phyloP scores from a whole-genome alignment of 2,888 invertebrate species.

The Chloroclystis v-ata region DNA sequence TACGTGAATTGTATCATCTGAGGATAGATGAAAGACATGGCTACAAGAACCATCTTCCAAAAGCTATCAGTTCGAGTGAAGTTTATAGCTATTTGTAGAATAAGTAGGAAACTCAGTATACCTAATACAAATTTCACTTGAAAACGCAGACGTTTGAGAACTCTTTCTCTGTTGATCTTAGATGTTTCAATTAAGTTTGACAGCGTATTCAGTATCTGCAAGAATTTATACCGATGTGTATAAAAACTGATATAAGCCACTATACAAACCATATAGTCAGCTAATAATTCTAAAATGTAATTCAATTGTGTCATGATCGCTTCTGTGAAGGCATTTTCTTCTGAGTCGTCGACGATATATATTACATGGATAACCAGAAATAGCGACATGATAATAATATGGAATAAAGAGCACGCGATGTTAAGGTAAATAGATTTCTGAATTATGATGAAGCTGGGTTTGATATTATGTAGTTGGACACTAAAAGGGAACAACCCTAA shows the following conservation, averaged over 20 bases:
- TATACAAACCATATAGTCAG: conserved; percentile 36
- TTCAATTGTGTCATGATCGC: conserved; percentile 53
- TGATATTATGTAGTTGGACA: conserved; percentile 34
- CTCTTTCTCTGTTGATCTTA: conserved; percentile 30
- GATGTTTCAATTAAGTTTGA: conserved; percentile 38
- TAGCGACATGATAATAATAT: conserved; percentile 36
- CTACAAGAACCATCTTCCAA: conserved; percentile 54
- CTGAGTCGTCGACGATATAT: conserved; percentile 36
- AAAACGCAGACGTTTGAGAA: conserved; percentile 37
- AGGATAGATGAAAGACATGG: conserved; percentile 47
- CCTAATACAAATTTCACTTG: conserved; percentile 38
- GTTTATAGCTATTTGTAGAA: conserved; percentile 46
- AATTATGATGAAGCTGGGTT: conserved; percentile 35
- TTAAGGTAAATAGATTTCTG: conserved; percentile 54
- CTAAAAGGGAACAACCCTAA: conserved; percentile 48
- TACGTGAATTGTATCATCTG: conserved; percentile 54
- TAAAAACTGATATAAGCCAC: conserved; percentile 47
- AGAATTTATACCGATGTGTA: conserved; percentile 42
- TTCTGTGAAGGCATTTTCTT: conserved; percentile 40
- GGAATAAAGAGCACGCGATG: conserved; percentile 40
- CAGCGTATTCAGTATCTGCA: conserved; percentile 50
- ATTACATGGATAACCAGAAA: conserved; percentile 47
- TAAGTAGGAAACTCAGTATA: conserved; percentile 30
- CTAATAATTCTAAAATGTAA: conserved; percentile 50
- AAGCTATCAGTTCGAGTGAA: conserved; percentile 44